Base-by-base conservation (phyloP, 2,888 invertebrate genomes). In the Cheilosia pagana region DNA sequence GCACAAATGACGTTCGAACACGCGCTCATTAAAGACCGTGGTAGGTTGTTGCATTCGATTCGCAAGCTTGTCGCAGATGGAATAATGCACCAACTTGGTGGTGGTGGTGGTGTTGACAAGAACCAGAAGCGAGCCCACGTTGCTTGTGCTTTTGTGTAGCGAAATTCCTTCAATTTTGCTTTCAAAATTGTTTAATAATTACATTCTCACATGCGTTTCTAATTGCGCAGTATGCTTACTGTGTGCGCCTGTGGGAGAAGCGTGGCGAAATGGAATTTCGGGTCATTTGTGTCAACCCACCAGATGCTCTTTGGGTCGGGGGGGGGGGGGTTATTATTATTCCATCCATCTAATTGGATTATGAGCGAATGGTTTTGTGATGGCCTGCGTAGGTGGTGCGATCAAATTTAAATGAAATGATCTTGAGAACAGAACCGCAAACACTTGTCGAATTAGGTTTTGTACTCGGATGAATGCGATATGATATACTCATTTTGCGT, bases 241-340 rank as follows among this genome's bases (percentile, higher is more conserved):
- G 39, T 67, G 28, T 50, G 68, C 16, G 67, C 10, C 68, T 68
- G 79, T 83, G 74, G 70, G 79, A 75, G 75, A 71, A 75, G 70
- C 60, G 75, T 70, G 74, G 57, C 72, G 23, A 78, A 83, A 68
- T 78, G 72, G 75, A 70, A 85, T 85, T 85, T 85, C 52, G 68
- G 83, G 83, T 79, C 79, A 79, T 79, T 75, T 75, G 55, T 62
- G 79, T 79, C 83, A 75, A 75, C 83, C 78, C 79, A 78, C 74
- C 65, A 67, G 76, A 82, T 68, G 77, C 41, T 53, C 45, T n/a
- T n/a, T 16, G 50, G 55, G 71, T 52, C 43, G 14, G 53, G 82
- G 65, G 62, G 67, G 14, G 53, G 82, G 65, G 62, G 67, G 53
- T 52, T 50, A 12, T 50, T 50, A 21, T 48, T 48, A 50, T 55